Conservation (phyloP, 2,888 invertebrate genomes). For the Dromius quadrimaculatus region DNA sequence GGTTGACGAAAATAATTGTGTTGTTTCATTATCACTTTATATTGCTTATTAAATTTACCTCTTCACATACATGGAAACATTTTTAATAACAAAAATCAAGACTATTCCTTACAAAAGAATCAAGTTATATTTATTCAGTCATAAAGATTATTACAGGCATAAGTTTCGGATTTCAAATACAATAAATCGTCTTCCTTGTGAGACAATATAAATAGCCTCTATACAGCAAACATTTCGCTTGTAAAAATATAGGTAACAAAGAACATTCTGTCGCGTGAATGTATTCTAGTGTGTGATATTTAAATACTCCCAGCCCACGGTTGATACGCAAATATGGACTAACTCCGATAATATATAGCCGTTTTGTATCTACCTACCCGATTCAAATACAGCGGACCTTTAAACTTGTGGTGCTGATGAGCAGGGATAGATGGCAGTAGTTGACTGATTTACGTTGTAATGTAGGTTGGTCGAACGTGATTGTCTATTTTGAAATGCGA, state of each 20-base stretch:
- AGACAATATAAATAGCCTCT: slow-evolving; percentile 4
- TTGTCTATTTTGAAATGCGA: background rate
- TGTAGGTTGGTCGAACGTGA: background rate
- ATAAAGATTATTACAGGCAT: background rate
- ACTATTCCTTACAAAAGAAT: background rate
- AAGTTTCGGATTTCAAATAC: slow-evolving; percentile 34
- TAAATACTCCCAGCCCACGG: slow-evolving; percentile 42
- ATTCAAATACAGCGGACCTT: slow-evolving; percentile 23
- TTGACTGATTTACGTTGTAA: slow-evolving; percentile 2
- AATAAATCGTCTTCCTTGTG: slow-evolving; percentile 13
- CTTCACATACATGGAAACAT: too few species aligned
- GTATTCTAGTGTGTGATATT: slow-evolving; percentile 41
- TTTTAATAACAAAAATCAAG: background rate
- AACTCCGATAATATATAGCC: slow-evolving; percentile 42
- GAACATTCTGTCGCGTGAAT: slow-evolving; percentile 33
- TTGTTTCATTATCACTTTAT: too few species aligned
- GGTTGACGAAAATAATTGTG: too few species aligned
- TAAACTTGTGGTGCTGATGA: background rate
- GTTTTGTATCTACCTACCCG: slow-evolving; percentile 41
- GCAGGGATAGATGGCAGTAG: slow-evolving; percentile 7
- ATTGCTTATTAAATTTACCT: too few species aligned
- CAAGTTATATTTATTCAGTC: slow-evolving; percentile 14
- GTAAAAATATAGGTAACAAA: slow-evolving; percentile 45
- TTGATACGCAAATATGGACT: slow-evolving; percentile 44
- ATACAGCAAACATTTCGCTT: slow-evolving; percentile 21